Base-by-base conservation (phyloP, 2,888 invertebrate genomes). In the Carterocephalus palaemon region DNA sequence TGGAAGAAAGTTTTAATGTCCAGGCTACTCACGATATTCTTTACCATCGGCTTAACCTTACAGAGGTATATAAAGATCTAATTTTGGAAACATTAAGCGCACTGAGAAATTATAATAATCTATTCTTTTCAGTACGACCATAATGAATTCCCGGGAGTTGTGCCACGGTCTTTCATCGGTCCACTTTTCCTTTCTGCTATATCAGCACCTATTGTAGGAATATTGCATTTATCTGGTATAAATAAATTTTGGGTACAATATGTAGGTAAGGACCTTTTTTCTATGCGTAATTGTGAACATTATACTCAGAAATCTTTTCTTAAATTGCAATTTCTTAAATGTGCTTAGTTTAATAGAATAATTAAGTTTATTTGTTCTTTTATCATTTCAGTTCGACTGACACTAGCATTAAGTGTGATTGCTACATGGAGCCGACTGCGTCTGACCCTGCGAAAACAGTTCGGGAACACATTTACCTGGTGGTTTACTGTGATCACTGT, bases 1-100 rank as follows among this genome's bases (percentile, higher is more conserved):
- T 99, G 37, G 99, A 99, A 84, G 99, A 99, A 88, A 99, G 98
- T 82, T 99, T 99, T 77, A 99, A 98, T 86, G 88, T 98, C 47
- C 99, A 99, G 88, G 99, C 99, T 12, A 94, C 95, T 76, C 99
- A 99, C 84, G 99, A 99, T 84, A 90, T 99, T 65, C 87, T 99
- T 33, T 97, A 95, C 81, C 92, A 96, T 75, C 90, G 93, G 57
- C 88, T 90, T 78, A 95, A 96, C 89, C 88, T 97, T 58, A 89
- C 92, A 46, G 88, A 95, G 92, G 97, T 97, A 89, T 64, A 64
- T 53, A 52, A 51, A 51, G 57, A 63, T 84, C 85, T 84, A 86
- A 84, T 73, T 86, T 83, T 84, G 83, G 83, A 84, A 64, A 65
- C 58, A 34, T 64, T 64, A 51, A 62, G 60, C 59, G 60, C 63